Base-by-base conservation (phyloP, 2,888 invertebrate genomes). In the Sinotaia quadrata region DNA sequence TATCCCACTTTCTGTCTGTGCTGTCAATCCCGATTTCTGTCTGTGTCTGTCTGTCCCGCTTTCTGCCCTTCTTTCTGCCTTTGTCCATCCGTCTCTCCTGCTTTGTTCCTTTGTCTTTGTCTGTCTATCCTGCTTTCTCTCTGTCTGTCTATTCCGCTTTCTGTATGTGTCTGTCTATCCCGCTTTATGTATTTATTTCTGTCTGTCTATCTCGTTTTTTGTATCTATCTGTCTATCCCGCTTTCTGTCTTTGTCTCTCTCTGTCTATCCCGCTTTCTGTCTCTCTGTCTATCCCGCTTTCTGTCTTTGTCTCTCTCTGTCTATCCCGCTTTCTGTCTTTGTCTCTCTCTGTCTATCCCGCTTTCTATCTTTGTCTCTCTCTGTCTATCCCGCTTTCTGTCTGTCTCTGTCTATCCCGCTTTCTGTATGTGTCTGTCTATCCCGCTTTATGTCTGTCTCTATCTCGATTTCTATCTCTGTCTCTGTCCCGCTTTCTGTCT, bases 301-400 rank as follows among this genome's bases (percentile, higher is more conserved):
- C 44, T n/a, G n/a, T 29, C n/a, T 5, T 18, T 29, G 4, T n/a
- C 37, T 34, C 34, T n/a, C 37, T 29, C 29, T 44, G 52, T 34
- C 34, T 52, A 34, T 34, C 4, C 27, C 52, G 33, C 10, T 34
- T 27, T 33, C n/a, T 52, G 18, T 52, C n/a, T 52, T 37, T 52
- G 21, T 52, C 52, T 63, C 63, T 52, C 63, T 63, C 63, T 52
- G 36, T 41, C 60, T 60, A 33, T 29, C n/a, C n/a, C 49, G n/a
- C 8, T 49, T 18, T 49, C 49, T 18, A 5, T 49, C 18, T 49
- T 24, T 18, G 21, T 49, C 49, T 49, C 8, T 49, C 49, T 49
- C 49, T 49, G 5, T 49, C 18, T 5, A 7, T 18, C 49, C 18
- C 18, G 5, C 18, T 18, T 37, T 52, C 34, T 52, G 52, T 52